Evolutionary conservation across 1,140 invertebrate genomes (phyloP).

Genomic region (Micrasema longulum): DNA sequence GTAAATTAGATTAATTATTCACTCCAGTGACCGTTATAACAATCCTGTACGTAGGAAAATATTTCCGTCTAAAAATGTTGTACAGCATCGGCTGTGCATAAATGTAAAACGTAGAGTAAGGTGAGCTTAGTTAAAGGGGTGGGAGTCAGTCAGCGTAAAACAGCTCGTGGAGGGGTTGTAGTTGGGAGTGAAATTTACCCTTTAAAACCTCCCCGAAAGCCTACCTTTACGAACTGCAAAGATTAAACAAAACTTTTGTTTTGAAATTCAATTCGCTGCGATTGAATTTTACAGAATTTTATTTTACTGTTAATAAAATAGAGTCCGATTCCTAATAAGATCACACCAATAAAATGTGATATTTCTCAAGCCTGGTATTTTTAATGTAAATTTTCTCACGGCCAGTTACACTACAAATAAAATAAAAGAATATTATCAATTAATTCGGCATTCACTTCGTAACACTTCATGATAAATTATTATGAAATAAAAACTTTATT

Average conservation of each 20-base stretch:
- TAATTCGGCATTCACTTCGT: no score
- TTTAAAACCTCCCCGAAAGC: not conserved
- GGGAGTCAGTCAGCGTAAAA: conserved; percentile 32
- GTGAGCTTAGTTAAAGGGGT: conserved; percentile 28
- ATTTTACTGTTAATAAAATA: no score
- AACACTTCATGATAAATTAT: no score
- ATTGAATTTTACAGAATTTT: conserved; percentile 18
- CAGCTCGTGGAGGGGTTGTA: not conserved
- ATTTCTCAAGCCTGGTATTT: no score
- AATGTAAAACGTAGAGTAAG: not conserved
- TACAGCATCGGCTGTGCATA: conserved; percentile 15
- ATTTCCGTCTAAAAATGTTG: conserved; percentile 21
- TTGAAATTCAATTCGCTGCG: conserved; percentile 25
- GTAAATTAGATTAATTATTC: no score
- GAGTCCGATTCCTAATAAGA: no score
- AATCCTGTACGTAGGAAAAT: conserved; percentile 1
- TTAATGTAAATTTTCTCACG: no score
- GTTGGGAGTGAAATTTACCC: not conserved
- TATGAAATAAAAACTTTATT: no score
- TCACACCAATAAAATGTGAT: no score
- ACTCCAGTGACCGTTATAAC: not conserved
- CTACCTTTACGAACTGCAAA: conserved; percentile 22
- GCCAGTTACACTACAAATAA: no score
- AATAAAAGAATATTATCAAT: no score
- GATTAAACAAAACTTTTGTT: conserved; percentile 36